Evolutionary conservation across 2,113 vertebrate genomes (phyloP), one percentile per base, ranked within the genome.

Genomic region (Chunga burmeisteri): DNA sequence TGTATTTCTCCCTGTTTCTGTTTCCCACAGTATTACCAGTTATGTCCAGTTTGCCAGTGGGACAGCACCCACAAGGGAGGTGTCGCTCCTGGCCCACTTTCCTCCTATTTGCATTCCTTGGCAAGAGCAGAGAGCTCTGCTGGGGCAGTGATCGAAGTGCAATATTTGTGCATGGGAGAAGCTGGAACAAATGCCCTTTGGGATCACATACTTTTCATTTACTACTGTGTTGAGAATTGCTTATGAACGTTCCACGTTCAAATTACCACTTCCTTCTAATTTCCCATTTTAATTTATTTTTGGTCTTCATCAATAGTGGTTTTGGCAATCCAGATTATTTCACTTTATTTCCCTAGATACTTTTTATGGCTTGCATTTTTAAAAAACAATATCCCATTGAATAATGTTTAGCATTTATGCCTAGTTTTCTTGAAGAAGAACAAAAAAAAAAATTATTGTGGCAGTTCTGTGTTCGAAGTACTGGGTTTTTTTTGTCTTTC

Each of bases 291-390:
- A 63, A 63, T 81, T 81, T 78, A 78, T 79, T 74, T 88, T 81
- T 88, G 12, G 23, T 88, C 14, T 70, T 59, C 46, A 17, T 74
- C 40, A 61, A 6, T 92, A 81, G 46, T 67, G 70, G 27, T 73
- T 90, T 83, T 93, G 68, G 81, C 75, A 90, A 71, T 74, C 46
- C 42, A n/a, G 55, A 59, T 67, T 88, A 81, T 79, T 93, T 90
- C 52, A 71, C 47, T 78, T 88, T 79, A 78, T 84, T 89, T 74
- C 75, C 66, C 66, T 55, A 38, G 58, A 29, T 79, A 63, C 47
- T 42, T 91, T 70, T 77, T 85, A 46, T 86, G 86, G 32, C 34
- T 93, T 93, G 32, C 49, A 25, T 49, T 90, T 82, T 79, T 40
- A 68, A 49, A 58, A 82, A 93, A 34, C 17, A 38, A 17, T 83